Evolutionary conservation across 2,888 invertebrate genomes (phyloP), one percentile per base, ranked within the genome.

Genomic region (Drosophila parthenogenetica): DNA sequence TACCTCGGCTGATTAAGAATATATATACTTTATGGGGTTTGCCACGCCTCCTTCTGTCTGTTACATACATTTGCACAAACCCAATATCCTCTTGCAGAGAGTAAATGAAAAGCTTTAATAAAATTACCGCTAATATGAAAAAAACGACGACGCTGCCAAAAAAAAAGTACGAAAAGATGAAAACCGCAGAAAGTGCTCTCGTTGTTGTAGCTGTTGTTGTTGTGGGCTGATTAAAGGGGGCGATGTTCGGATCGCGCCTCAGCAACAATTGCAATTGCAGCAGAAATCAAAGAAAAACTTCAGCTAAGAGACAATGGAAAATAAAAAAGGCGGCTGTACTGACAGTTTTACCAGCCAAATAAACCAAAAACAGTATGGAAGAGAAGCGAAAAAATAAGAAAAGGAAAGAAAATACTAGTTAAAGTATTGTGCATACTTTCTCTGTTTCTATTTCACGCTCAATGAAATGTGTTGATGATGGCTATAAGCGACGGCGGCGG

Each of bases 371-470:
- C 55, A 50, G 61, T 55, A 59, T 54, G 17, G 40, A 16, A 57
- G 49, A 71, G 40, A 60, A 7, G 29, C 29, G 2, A 61, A 46
- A 16, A 43, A 45, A 19, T 11, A 40, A 53, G 53, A 42, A 14
- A 48, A 39, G 60, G n/a, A 51, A 25, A 32, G 60, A 40, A 64
- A 62, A 39, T 46, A 45, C 53, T 59, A 60, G 45, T 54, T 61
- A 81, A 67, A 81, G 79, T 79, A 87, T 84, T 81, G 79, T 84
- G 77, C 81, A 81, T 86, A 90, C 90, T 90, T 90, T 90, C 90
- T 90, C 90, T 90, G 90, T 87, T 90, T 89, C 89, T 83, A 89
- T 90, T 90, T 90, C 90, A 90, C 90, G 90, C 90, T 90, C 88
- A 90, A 90, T 90, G 90, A 86, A 90, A 89, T 90, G 80, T 82